These are phyloP conservation scores for Mactra quadrangularis DNA, from an alignment of 1,140 invertebrate species.

Conservation along the genomic window DNA sequence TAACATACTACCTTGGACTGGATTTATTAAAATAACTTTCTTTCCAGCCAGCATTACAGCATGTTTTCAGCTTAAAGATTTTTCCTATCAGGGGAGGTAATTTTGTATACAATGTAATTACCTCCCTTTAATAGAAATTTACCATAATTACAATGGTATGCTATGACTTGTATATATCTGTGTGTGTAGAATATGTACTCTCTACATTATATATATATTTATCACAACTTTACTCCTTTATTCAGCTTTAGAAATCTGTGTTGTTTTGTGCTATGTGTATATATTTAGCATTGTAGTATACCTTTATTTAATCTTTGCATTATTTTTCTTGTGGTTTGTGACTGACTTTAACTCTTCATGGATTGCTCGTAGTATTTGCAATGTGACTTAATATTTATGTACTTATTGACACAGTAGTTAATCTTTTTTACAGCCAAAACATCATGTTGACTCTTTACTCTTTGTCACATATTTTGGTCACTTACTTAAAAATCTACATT, in stretches of 20 bases:
- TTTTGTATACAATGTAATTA: slow-evolving; percentile 1
- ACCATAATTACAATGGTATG: slow-evolving; percentile 30
- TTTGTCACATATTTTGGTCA: too few species aligned
- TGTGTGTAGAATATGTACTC: slow-evolving; percentile 31
- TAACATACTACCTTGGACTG: slow-evolving; percentile 17
- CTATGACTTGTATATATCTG: slow-evolving; percentile 29
- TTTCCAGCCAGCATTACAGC: slow-evolving; percentile 27
- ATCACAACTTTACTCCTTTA: slow-evolving; percentile 40
- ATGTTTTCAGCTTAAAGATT: slow-evolving; percentile 25
- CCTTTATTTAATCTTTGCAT: slow-evolving; percentile 37
- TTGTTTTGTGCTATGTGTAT: slow-evolving; percentile 41
- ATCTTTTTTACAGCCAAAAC: slow-evolving; percentile 7
- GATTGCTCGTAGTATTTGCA: not conserved
- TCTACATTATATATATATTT: slow-evolving; percentile 44
- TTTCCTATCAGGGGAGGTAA: slow-evolving; percentile 26
- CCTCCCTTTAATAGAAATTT: too few species aligned
- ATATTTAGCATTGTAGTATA: slow-evolving; percentile 40
- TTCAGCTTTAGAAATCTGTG: slow-evolving; percentile 44
- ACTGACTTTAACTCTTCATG: not conserved
- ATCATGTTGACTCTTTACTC: too few species aligned
- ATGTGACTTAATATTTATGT: not conserved
- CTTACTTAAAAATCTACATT: too few species aligned
- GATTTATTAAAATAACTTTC: slow-evolving; percentile 4
- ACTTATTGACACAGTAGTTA: not conserved
- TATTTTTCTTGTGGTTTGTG: slow-evolving; percentile 30